Base-by-base conservation (phyloP, 2,888 invertebrate species). In the Drosophila barbarae region DNA sequence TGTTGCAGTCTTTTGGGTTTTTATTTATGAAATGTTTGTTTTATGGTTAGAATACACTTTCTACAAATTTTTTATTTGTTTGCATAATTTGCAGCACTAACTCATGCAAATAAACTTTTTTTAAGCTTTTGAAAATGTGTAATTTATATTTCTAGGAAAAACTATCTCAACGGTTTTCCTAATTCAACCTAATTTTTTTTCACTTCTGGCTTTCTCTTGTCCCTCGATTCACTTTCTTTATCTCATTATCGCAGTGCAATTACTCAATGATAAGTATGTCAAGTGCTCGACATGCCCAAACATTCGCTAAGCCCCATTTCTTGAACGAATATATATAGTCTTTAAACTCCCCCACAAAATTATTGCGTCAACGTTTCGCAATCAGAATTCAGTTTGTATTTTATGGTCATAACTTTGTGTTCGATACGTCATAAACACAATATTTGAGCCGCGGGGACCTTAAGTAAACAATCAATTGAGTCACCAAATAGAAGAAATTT, bases 351-450 rank as follows among this genome's bases (percentile, higher is more conserved):
- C 28, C 28, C 35, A 13, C 28, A 52, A 41, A 49, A 26, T 41
- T 49, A 39, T 66, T 69, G 54, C 72, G 66, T 69, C 51, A 69
- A 51, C 34, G 35, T 69, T 72, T 69, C 55, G 72, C 55, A 51
- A 69, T 71, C 50, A 34, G 44, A 71, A 64, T 51, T 42, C 36
- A 38, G 72, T 50, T 65, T 49, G 26, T 69, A 44, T 8, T 63
- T 64, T 53, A 47, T 61, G 63, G 55, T 5, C 9, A 58, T 15
- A n/a, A 39, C 32, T 46, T 28, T 44, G 44, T 44, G 32, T 47
- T 47, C 64, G 64, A 68, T 71, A 68, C 67, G 67, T 71, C 67
- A 69, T 69, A 44, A 52, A 61, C 35, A 44, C 12, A 50, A 35
- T 15, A 30, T 41, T 64, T 47, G 34, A 46, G 44, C 55, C 54